phyloP scores from a whole-genome alignment of 2,113 vertebrate genomes.

The Diadophis punctatus region DNA sequence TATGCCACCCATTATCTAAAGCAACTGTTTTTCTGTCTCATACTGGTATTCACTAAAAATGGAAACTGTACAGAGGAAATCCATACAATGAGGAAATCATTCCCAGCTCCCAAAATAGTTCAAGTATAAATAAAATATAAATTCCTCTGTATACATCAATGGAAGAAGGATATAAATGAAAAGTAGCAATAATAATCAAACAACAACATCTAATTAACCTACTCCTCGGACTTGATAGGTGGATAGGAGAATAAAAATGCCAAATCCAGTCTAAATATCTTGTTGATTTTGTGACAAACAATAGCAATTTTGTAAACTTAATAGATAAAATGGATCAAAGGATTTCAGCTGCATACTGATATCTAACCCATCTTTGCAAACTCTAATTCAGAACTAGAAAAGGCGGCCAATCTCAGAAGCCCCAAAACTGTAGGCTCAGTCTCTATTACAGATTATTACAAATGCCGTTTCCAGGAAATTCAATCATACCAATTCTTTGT shows the following conservation, averaged over 20 bases:
- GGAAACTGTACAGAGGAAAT: not conserved
- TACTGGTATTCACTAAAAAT: not conserved
- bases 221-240: not conserved
- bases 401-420: not conserved
- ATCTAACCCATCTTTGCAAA: not conserved
- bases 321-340: not conserved
- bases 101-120: not conserved
- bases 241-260: not conserved
- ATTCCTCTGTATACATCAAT: not conserved
- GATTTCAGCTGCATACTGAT: not conserved
- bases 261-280: not conserved
- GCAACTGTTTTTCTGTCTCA: not conserved
- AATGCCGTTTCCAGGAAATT: not conserved
- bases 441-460: not conserved
- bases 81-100: not conserved
- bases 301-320: not conserved
- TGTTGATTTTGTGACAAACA: not conserved
- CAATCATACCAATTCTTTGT: not conserved
- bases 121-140: not conserved
- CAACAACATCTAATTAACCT: not conserved
- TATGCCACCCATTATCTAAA: not conserved
- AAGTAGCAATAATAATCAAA: not conserved
- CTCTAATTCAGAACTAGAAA: not conserved
- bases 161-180: not conserved
- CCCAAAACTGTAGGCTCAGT: not conserved